Conservation (phyloP, 2,113 vertebrate genomes). For the Chlorodrepanis virens region DNA sequence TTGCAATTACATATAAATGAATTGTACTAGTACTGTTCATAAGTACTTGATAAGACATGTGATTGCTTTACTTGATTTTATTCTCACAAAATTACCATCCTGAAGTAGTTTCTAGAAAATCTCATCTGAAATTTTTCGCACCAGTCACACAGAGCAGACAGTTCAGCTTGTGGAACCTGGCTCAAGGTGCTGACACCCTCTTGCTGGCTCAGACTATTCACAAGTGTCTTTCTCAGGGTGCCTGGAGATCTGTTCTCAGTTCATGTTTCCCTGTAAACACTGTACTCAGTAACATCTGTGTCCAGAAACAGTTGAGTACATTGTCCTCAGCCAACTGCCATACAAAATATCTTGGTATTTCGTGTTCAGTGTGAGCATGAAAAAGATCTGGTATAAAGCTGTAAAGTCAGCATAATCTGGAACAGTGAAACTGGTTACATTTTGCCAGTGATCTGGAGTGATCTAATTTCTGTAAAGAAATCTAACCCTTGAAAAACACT, state of each 20-base stretch:
- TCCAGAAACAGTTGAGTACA: background rate
- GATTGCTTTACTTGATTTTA: background rate
- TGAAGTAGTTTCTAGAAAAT: background rate
- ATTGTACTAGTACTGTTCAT: background rate
- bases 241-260: background rate
- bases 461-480: background rate
- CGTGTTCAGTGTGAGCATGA: background rate
- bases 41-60: background rate
- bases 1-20: background rate
- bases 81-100: background rate
- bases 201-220: background rate
- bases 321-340: background rate
- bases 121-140: background rate
- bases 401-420: background rate
- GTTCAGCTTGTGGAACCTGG: background rate
- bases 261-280: background rate
- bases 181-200: background rate
- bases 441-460: background rate
- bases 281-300: background rate
- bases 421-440: background rate
- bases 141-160: background rate
- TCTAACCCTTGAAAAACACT: background rate
- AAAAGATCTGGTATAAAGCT: background rate
- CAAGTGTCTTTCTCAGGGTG: background rate
- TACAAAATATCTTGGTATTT: background rate